Evolutionary conservation across 2,797 vertebrate genomes (phyloP).

Genomic region (Trachops cirrhosus): DNA sequence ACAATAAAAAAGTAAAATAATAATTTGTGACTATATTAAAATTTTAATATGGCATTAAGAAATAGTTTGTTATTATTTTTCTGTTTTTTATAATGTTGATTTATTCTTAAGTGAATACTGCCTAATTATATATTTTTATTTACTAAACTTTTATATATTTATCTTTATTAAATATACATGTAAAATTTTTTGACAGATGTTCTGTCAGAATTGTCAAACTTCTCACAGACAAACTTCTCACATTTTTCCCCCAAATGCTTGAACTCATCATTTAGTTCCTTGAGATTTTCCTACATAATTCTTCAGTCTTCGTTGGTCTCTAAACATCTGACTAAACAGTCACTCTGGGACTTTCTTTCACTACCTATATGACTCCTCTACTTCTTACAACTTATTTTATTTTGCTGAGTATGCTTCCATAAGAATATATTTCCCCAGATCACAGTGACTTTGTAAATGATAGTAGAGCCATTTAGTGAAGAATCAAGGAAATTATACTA

Average conservation of each 20-base stretch:
- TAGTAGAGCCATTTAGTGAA: not conserved
- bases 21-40: not conserved
- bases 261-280: not conserved
- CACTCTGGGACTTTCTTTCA: not conserved
- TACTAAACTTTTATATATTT: not conserved
- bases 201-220: not conserved
- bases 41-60: not conserved
- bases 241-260: not conserved
- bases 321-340: not conserved
- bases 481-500: not conserved
- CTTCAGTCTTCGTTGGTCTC: not conserved
- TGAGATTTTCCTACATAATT: not conserved
- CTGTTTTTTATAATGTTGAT: not conserved
- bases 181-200: not conserved
- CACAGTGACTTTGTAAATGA: not conserved
- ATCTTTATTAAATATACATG: not conserved
- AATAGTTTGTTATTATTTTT: not conserved
- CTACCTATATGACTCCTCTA: not conserved
- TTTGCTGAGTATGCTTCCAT: not conserved
- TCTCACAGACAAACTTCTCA: not conserved
- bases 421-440: not conserved
- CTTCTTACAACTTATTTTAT: not conserved
- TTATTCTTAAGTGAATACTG: not conserved
- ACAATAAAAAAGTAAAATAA: too few relatives aligned
- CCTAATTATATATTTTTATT: not conserved